Base-by-base conservation (phyloP, 2,888 invertebrate genomes). In the Drosophila maculinotata region DNA sequence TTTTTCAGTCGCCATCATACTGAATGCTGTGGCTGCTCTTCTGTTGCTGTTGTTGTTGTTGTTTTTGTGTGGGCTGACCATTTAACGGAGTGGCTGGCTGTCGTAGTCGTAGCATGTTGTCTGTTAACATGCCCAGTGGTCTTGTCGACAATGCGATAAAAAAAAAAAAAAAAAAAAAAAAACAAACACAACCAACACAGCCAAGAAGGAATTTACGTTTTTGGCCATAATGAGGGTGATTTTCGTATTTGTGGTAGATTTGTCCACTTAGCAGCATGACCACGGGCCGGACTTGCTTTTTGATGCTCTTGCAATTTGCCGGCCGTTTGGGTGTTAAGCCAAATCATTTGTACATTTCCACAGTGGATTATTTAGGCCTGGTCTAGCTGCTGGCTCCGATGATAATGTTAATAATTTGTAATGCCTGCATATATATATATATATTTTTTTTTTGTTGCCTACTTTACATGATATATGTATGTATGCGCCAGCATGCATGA, bases 211-310 rank as follows among this genome's bases (percentile, higher is more conserved):
- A 79, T 81, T 80, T 77, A 83, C 78, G 86, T 69, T 83, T 67
- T 68, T 64, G 87, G 81, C 85, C 81, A 89, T 89, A 90, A 90
- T 90, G 87, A 90, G 90, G 90, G 90, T 90, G 88, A 90, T 89
- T 89, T 89, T 86, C 73, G 87, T 86, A 85, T 89, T 89, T 89
- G 88, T 79, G 89, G 89, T 87, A 80, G 85, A 89, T 90, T 89
- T 90, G 90, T 89, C 88, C 87, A 89, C 86, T 90, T 89, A 87
- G 85, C 88, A 88, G 84, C 76, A 66, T 75, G 86, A 81, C 81
- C 83, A 82, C 69, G 47, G 52, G 26, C 33, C 47, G 62, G 52
- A 64, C 20, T 69, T 20, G 20, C 20, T 62, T 83, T 64, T 64
- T 74, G 69, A 76, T 73, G 70, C 66, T 74, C 56, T 57, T 79